Evolutionary conservation across 2,797 vertebrate species (phyloP).

Genomic region (Tinamus major): DNA sequence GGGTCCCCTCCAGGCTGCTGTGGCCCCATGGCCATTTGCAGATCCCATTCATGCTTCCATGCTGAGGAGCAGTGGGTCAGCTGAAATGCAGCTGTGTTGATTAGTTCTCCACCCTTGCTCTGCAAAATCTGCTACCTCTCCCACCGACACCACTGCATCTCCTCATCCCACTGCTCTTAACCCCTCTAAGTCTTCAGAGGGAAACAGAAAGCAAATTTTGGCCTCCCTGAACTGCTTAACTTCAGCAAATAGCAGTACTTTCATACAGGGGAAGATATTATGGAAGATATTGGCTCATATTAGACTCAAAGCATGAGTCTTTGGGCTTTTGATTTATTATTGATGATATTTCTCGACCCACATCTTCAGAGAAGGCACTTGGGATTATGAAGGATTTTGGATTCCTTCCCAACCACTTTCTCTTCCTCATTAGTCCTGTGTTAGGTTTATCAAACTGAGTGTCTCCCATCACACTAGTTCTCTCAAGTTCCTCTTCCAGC

Average conservation of each 20-base stretch:
- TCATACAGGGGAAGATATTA: neutral
- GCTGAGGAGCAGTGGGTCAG: neutral
- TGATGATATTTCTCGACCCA: neutral
- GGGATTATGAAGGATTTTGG: neutral
- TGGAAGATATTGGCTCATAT: neutral
- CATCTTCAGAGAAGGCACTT: neutral
- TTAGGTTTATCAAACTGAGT: neutral
- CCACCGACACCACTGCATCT: neutral
- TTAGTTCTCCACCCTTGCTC: neutral
- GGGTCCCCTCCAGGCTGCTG: neutral
- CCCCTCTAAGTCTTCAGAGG: neutral
- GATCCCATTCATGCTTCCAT: neutral
- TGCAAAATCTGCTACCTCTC: neutral
- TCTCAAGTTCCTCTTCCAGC: neutral
- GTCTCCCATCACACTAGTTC: neutral
- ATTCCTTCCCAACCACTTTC: neutral
- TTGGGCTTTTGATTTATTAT: neutral
- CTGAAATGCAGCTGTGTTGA: neutral
- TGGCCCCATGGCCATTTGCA: neutral
- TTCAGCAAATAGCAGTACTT: neutral
- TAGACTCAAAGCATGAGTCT: neutral
- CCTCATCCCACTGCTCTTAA: fast-evolving
- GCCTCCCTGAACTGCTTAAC: neutral
- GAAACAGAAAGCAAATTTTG: neutral
- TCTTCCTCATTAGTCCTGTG: neutral